These are phyloP conservation scores for Rhamphomyia laevipes DNA, from an alignment of 2,888 invertebrate species.

Conservation along the genomic window DNA sequence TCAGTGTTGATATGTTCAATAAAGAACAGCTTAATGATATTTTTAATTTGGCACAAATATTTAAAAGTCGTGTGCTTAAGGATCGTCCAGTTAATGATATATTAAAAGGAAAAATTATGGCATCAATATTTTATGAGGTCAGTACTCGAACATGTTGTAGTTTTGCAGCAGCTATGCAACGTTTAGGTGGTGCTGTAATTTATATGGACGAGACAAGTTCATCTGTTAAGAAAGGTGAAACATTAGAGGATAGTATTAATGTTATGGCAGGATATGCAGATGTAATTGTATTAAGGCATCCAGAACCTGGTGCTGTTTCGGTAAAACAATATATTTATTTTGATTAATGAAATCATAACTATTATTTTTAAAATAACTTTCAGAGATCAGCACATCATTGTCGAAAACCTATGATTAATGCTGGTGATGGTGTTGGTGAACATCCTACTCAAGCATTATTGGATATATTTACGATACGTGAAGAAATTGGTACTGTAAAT, in stretches of 20 bases:
- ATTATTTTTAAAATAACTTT: not conserved
- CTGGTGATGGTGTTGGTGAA: slow-evolving; percentile 94
- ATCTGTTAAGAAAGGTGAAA: slow-evolving; percentile 94
- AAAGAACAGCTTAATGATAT: slow-evolving; percentile 86
- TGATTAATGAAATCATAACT: too few species aligned
- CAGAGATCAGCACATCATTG: slow-evolving; percentile 72
- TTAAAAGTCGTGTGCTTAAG: slow-evolving; percentile 70
- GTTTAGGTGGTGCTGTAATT: slow-evolving; percentile 87
- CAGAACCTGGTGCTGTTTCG: slow-evolving; percentile 78
- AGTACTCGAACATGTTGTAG: slow-evolving; percentile 95
- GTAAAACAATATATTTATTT: slow-evolving; percentile 42
- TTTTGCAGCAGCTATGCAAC: slow-evolving; percentile 93
- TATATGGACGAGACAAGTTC: slow-evolving; percentile 82
- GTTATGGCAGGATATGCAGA: slow-evolving; percentile 90
- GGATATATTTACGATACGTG: slow-evolving; percentile 95
- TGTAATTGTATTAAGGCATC: slow-evolving; percentile 88
- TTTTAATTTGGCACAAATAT: slow-evolving; percentile 85
- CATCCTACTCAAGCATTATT: slow-evolving; percentile 96
- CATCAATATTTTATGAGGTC: slow-evolving; percentile 93
- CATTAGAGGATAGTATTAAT: slow-evolving; percentile 75
- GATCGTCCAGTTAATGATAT: slow-evolving; percentile 76
- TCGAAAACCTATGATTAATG: slow-evolving; percentile 90
- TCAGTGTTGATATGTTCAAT: slow-evolving; percentile 74
- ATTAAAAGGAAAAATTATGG: slow-evolving; percentile 85
- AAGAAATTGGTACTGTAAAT: slow-evolving; percentile 98